Evolutionary conservation across 2,797 vertebrate species (phyloP), one percentile per base, ranked within the genome.

Genomic region (Sciurus carolinensis): DNA sequence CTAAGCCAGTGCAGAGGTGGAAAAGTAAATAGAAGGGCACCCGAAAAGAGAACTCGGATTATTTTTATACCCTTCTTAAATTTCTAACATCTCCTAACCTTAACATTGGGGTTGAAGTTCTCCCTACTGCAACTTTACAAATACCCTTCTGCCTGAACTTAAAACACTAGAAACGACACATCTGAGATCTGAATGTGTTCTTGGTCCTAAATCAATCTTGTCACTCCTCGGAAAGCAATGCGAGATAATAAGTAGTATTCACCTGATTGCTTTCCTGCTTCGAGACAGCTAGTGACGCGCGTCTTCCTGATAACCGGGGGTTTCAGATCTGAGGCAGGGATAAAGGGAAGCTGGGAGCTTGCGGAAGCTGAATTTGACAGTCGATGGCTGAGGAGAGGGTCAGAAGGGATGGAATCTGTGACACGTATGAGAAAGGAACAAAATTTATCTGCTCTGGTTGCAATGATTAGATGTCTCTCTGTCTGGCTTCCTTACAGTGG

Each of bases 191-290:
- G 98, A 97, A 97, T 76, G 92, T 84, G 91, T 96, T 98, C 97
- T 98, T 97, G 98, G 98, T 98, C 98, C 98, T 98, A 98, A 98
- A 99, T 99, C 98, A 98, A 98, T 99, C 98, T 99, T 98, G 98
- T 98, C 98, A 97, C 97, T 98, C 98, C 98, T 98, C 94, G 91
- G 98, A 98, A 99, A 98, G 98, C 98, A 98, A 98, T 97, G 98
- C 98, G 98, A 99, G 98, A 99, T 99, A 98, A 98, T 99, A 99
- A 99, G 98, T 98, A 98, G 98, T 98, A 97, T 99, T 98, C 99
- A 99, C 98, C 98, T 99, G 98, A 99, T 99, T 99, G 98, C 98
- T 98, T 99, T 98, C 98, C 98, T 99, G 98, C 98, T 98, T 98
- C 11, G 97, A 98, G 98, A 98, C 98, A 99, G 98, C 98, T 98